A percentile compares a stretch with the other conserved stretches of the same genome.
Evolutionary conservation across 2,113 vertebrate species (phyloP).

Genomic region (Erythrocercus mccallii): DNA sequence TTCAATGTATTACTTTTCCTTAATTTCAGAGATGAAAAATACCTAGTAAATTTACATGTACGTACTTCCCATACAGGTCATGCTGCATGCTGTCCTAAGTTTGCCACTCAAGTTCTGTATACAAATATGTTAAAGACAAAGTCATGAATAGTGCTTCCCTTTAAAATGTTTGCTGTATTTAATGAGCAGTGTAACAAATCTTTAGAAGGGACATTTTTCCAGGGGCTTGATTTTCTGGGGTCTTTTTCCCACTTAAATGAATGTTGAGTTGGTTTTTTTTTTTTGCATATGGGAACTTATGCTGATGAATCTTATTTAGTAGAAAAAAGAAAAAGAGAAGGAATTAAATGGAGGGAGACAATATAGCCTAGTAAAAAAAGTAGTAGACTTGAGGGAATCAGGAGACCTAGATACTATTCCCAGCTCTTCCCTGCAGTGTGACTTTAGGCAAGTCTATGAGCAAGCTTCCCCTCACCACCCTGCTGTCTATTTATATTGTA

Average conservation of each 20-base stretch:
- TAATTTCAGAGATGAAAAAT: neutral
- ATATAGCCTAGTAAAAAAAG: neutral
- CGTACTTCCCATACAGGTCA: neutral
- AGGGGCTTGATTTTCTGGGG: fast-evolving
- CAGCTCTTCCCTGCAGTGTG: neutral
- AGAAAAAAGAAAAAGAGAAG: neutral
- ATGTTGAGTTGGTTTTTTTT: fast-evolving
- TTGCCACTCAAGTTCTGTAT: neutral
- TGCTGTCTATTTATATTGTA: neutral
- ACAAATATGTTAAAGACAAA: neutral
- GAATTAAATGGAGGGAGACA: neutral
- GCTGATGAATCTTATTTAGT: neutral
- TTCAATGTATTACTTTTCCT: neutral
- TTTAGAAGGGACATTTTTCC: neutral
- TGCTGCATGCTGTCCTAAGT: neutral
- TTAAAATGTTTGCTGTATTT: neutral
- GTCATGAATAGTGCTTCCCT: neutral
- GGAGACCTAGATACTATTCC: neutral
- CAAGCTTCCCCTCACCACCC: neutral
- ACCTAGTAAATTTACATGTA: neutral
- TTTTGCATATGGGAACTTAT: neutral
- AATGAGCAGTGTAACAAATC: neutral
- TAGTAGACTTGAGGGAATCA: neutral
- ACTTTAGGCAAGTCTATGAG: neutral
- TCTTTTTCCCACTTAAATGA: neutral